A percentile compares a stretch with the other conserved stretches of the same genome.
Evolutionary conservation across 2,113 vertebrate genomes (phyloP).

Genomic region (Chrysemys picta): DNA sequence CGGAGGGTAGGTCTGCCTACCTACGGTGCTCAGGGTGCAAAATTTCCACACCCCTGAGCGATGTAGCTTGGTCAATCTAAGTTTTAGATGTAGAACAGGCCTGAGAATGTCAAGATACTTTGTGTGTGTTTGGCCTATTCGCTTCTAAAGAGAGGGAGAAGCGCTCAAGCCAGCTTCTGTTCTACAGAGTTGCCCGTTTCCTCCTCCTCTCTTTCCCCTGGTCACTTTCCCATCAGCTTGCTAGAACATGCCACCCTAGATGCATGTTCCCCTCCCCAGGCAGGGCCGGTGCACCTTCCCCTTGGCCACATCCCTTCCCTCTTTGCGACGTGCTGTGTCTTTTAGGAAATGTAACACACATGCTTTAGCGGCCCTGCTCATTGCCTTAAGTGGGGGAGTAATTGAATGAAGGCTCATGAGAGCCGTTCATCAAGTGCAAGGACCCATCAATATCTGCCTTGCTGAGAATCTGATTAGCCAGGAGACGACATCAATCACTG

Average conservation of each 20-base stretch:
- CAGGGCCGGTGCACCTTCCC: accelerated
- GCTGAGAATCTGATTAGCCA: neutral
- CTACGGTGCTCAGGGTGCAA: no score
- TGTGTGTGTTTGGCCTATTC: neutral
- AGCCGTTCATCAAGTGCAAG: constrained; percentile 72
- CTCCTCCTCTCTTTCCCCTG: neutral
- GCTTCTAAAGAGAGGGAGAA: neutral
- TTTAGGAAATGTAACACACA: constrained; percentile 46
- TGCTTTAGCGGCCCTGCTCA: constrained; percentile 61
- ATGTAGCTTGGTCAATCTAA: neutral
- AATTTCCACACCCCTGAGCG: neutral
- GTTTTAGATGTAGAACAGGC: neutral
- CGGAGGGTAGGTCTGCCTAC: no score
- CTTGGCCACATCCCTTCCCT: constrained; percentile 56
- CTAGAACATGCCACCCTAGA: accelerated
- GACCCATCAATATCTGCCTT: constrained; percentile 72
- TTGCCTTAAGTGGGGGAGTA: constrained; percentile 74
- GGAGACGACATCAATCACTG: neutral
- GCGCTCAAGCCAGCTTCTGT: no score
- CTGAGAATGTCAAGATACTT: no score
- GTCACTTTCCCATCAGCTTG: neutral
- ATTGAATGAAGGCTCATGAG: constrained; percentile 72
- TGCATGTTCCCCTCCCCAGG: neutral
- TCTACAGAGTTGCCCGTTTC: neutral
- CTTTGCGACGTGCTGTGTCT: constrained; percentile 13